These are phyloP conservation scores for Triplophysa bombifrons DNA, from an alignment of 2,797 vertebrate species.

Conservation along the genomic window DNA sequence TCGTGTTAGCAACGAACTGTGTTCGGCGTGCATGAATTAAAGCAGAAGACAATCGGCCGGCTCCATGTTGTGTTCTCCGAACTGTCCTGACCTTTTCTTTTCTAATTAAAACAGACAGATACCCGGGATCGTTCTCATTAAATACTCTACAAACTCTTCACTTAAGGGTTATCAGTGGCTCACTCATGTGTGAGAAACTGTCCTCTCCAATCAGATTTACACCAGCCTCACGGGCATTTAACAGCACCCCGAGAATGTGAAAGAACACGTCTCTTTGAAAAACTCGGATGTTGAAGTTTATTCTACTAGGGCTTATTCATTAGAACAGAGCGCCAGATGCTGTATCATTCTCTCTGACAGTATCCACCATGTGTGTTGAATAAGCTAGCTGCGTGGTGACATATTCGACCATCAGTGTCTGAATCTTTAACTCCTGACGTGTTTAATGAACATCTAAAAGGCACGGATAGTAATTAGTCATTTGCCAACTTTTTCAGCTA, in stretches of 20 bases:
- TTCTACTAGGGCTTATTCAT: slow-evolving; percentile 26
- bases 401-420: slow-evolving; percentile 30
- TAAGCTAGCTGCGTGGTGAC: slow-evolving; percentile 23
- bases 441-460: slow-evolving; percentile 43
- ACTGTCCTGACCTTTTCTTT: slow-evolving; percentile 58
- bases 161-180: slow-evolving; percentile 66
- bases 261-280: slow-evolving; percentile 39
- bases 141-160: slow-evolving; percentile 73
- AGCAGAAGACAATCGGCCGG: slow-evolving; percentile 35
- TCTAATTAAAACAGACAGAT: slow-evolving; percentile 72
- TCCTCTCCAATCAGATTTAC: slow-evolving; percentile 60
- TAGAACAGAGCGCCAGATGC: slow-evolving; percentile 31
- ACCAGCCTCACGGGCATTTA: slow-evolving; percentile 41
- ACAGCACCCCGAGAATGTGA: slow-evolving; percentile 38
- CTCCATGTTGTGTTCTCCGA: slow-evolving; percentile 54
- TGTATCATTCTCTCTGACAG: slow-evolving; percentile 30
- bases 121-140: slow-evolving; percentile 70
- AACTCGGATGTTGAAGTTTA: slow-evolving; percentile 13
- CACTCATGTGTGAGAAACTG: slow-evolving; percentile 66
- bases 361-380: slow-evolving; percentile 23
- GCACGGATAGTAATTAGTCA: slow-evolving; percentile 12
- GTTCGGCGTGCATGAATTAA: slow-evolving; percentile 22
- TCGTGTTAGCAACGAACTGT: not conserved
- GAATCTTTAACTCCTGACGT: slow-evolving; percentile 5
- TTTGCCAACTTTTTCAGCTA: slow-evolving; percentile 30